These are phyloP conservation scores for Benthosema pterotum DNA, from an alignment of 2,797 vertebrate species.

Conservation along the genomic window DNA sequence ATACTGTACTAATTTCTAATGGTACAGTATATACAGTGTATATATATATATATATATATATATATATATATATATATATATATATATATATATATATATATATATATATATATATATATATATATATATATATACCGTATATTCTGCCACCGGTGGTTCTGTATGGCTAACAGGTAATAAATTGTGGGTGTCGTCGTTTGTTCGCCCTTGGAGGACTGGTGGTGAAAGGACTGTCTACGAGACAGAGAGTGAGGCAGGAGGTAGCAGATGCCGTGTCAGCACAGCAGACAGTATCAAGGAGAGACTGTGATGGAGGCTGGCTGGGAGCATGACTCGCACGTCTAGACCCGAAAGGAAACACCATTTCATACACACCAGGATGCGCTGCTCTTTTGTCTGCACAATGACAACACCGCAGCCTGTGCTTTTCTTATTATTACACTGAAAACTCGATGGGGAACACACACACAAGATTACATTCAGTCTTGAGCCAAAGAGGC, in stretches of 20 bases:
- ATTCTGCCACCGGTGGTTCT: slow-evolving; percentile 40
- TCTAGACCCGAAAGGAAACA: neutral
- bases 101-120: too few species aligned
- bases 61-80: too few species aligned
- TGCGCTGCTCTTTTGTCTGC: slow-evolving; percentile 13
- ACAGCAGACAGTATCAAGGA: slow-evolving; percentile 49
- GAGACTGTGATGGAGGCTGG: slow-evolving; percentile 46
- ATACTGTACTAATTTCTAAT: too few species aligned
- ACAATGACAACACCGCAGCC: neutral
- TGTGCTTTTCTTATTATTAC: neutral
- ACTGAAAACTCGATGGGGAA: slow-evolving; percentile 1
- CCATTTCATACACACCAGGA: slow-evolving; percentile 2
- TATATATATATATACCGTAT: slow-evolving; percentile 33
- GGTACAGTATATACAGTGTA: too few species aligned
- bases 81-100: too few species aligned
- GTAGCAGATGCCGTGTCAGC: slow-evolving; percentile 67
- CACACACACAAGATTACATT: slow-evolving; percentile 14
- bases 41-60: too few species aligned
- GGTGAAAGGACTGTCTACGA: slow-evolving; percentile 45
- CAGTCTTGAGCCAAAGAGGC: slow-evolving; percentile 39
- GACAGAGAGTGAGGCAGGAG: slow-evolving; percentile 21
- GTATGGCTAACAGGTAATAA: slow-evolving; percentile 67
- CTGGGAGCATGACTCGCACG: slow-evolving; percentile 15
- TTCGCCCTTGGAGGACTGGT: slow-evolving; percentile 57
- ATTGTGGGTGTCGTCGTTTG: slow-evolving; percentile 43